Evolutionary conservation across 2,797 vertebrate species (phyloP).

Genomic region (Aulostomus chinensis): DNA sequence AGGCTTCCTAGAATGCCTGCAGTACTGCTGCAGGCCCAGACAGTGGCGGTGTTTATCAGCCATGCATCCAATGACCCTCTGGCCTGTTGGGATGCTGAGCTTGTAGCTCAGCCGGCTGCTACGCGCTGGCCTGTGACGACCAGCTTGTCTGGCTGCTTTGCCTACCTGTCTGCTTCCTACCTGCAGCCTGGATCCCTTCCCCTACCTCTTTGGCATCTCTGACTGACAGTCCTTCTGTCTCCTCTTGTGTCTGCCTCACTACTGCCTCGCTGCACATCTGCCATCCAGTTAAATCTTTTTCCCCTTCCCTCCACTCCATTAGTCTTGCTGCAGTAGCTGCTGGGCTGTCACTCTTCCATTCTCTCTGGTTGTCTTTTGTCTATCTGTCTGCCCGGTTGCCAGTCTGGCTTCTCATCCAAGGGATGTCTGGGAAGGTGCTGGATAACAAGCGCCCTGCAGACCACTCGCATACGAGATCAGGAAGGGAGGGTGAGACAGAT

Average conservation of each 20-base stretch:
- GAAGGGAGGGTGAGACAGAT: constrained; percentile 28
- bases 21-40: constrained; percentile 67
- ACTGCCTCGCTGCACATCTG: constrained; percentile 30
- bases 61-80: constrained; percentile 40
- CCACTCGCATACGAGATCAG: constrained; percentile 34
- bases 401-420: constrained; percentile 59
- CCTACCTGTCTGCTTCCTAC: constrained; percentile 47
- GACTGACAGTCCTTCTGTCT: constrained; percentile 35
- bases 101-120: constrained; percentile 61
- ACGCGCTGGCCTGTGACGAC: constrained; percentile 54
- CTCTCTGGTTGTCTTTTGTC: constrained; percentile 42
- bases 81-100: constrained; percentile 76
- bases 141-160: constrained; percentile 53
- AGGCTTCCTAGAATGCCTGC: constrained; percentile 24
- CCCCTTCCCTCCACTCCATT: constrained; percentile 30
- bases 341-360: constrained; percentile 41
- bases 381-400: constrained; percentile 20
- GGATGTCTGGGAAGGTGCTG: constrained; percentile 69
- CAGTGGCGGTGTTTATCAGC: constrained; percentile 70
- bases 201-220: constrained; percentile 21
- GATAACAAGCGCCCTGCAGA: constrained; percentile 73
- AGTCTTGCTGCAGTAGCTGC: constrained; percentile 46
- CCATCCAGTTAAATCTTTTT: constrained; percentile 25
- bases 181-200: constrained; percentile 22
- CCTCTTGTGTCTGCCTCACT: constrained; percentile 24